Base-by-base conservation (phyloP, 2,888 invertebrate genomes). In the Drosophila austrosaltans region DNA sequence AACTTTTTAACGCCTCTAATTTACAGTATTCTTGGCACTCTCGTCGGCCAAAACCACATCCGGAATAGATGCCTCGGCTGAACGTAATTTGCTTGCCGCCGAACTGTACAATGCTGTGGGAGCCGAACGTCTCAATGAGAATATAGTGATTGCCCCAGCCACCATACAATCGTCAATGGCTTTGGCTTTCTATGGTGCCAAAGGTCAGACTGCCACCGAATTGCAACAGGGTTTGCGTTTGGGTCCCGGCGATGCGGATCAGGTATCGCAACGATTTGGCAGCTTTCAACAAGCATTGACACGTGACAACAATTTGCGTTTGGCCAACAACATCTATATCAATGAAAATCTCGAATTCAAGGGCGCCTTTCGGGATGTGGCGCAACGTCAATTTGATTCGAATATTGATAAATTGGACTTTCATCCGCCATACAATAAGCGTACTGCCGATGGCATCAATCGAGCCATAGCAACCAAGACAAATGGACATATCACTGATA, bases 391-490 rank as follows among this genome's bases (percentile, higher is more conserved):
- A 22, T 97, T 96, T 90, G 93, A 94, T 66, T 95, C 96, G 7
- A 95, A 93, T 42, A 93, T 95, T 20, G 94, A 96, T 81, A 93
- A 93, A 64, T 84, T 96, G 0, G 92, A 97, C 88, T 97, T 97
- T 80, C 91, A 91, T 82, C 91, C 91, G 39, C 86, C 75, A 0
- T 85, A 94, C 58, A 92, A 93, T n/a, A 91, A 90, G 32, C 93
- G 91, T 56, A 94, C 95, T 2, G 94, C 93, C 0, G 90, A 93
- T 1, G 92, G 90, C 0, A 97, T 98, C 63, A 98, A 98, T 90
- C 87, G 92, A 54, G 98, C 97, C 96, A 96, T 95, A 63, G 95
- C 95, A 87, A 92, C 94, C 3, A 94, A 96, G 90, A 98, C 98
- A 0, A 95, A 96, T 63, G 92, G 95, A 10, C 96, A 96, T 91